Base-by-base conservation (phyloP, 1,140 invertebrate species). In the Drosophila mayri region DNA sequence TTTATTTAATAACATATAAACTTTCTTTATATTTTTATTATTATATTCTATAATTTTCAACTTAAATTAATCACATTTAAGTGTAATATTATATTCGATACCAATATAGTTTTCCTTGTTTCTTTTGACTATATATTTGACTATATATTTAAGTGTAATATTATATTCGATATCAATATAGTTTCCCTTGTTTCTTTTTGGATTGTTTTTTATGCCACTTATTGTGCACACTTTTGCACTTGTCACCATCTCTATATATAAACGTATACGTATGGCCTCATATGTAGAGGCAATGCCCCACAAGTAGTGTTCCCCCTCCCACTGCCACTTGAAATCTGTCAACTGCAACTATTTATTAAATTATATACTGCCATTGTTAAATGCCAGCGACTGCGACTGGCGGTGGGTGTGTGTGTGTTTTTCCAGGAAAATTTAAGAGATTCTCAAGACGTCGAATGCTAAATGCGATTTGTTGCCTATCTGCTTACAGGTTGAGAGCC, bases 321-420 rank as follows among this genome's bases (percentile, higher is more conserved):
- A 41, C 60, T 66, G 32, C 75, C 85, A 90, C 85, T 90, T 85
- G 85, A 90, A 88, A 90, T 90, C 85, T 90, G 85, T 90, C 85
- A 90, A 90, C 85, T 90, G 85, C 85, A 90, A 90, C 85, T 90
- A 90, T 90, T 90, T 90, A 90, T 90, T 90, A 90, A 90, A 90
- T 90, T 90, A 90, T 90, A 90, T 78, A 79, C 78, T 73, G 60
- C 44, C 85, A 90, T 90, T 90, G 86, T 90, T 84, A 81, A 88
- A 78, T 73, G 74, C 54, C 77, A 75, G 79, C 54, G 75, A 67
- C 78, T 65, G 74, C 58, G 71, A 65, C 78, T 62, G 75, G 49
- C 49, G 40, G 16, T 4, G 20, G 52, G 10, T 20, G 16, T 18
- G 16, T 40, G 43, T 35, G 50, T 11, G 22, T 64, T 46, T 30